A percentile compares a stretch with the other conserved stretches of the same genome.
Evolutionary conservation across 35 echinoderm and acorn worm species (phyloP).

Genomic region (Heliocidaris tuberculata): DNA sequence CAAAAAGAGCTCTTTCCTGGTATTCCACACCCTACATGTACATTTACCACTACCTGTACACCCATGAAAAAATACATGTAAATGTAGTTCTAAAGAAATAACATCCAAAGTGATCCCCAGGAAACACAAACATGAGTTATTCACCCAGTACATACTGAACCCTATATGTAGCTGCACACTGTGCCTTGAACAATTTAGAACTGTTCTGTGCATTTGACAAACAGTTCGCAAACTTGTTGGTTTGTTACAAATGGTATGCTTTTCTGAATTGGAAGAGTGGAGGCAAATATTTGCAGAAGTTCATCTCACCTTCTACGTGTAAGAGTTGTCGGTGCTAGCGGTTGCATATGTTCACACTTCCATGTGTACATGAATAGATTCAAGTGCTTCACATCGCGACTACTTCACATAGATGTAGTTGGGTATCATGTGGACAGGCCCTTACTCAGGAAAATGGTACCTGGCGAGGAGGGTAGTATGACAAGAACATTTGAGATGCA

Average conservation of each 20-base stretch:
- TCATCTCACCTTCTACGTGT: background rate
- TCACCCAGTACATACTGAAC: too few species aligned
- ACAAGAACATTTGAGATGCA: background rate
- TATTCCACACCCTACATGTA: too few species aligned
- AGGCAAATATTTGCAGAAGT: background rate
- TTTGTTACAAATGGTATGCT: background rate
- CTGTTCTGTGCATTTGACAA: background rate
- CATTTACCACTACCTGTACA: too few species aligned
- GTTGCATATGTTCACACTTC: background rate
- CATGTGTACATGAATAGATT: background rate
- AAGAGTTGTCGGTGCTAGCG: background rate
- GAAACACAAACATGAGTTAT: too few species aligned
- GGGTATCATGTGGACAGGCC: background rate
- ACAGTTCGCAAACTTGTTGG: background rate
- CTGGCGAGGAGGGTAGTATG: background rate
- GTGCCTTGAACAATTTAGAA: too few species aligned
- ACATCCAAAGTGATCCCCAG: too few species aligned
- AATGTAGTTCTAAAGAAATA: too few species aligned
- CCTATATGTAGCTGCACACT: too few species aligned
- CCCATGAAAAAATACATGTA: too few species aligned
- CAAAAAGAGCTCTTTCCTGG: too few species aligned
- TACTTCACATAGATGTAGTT: background rate
- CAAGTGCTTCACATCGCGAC: background rate
- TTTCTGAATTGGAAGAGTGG: background rate
- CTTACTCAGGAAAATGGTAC: background rate